phyloP scores from a whole-genome alignment of 1,140 invertebrate species.

The Drosophila mauritiana region DNA sequence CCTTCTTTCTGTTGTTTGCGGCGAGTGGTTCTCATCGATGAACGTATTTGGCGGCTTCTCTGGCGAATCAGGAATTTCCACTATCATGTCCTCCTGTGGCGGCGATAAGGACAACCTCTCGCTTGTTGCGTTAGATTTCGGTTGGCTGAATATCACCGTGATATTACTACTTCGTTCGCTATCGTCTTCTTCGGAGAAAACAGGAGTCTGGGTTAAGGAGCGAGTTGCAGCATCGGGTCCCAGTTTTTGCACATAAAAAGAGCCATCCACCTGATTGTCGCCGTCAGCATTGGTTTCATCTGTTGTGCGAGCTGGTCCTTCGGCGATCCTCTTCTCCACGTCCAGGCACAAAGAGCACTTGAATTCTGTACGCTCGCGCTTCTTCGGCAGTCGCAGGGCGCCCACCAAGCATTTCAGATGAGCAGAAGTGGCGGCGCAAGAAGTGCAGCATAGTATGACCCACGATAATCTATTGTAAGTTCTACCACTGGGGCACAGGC shows the following conservation, averaged over 20 bases:
- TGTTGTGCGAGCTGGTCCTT: conserved; percentile 4
- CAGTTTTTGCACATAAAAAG: conserved; percentile 27
- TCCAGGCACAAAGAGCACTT: conserved; percentile 38
- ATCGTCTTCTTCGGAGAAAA: conserved; percentile 11
- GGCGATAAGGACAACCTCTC: neutral
- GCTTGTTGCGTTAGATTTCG: neutral
- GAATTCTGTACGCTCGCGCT: conserved; percentile 2
- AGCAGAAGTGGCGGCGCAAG: conserved; percentile 39
- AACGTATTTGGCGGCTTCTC: neutral
- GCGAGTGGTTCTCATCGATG: neutral
- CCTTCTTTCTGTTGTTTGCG: neutral
- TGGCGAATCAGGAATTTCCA: neutral
- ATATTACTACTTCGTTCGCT: conserved; percentile 1
- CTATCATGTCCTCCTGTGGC: neutral
- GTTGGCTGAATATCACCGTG: conserved; percentile 16
- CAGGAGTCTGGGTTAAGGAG: neutral
- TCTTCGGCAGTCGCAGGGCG: neutral
- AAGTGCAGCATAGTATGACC: conserved; percentile 30
- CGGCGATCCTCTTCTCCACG: neutral
- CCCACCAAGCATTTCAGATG: conserved; percentile 39
- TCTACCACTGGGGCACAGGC: conserved; percentile 57
- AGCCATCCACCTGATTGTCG: conserved; percentile 11
- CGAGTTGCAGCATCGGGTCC: neutral
- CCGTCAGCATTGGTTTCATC: neutral
- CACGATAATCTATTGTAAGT: conserved; percentile 30